A percentile compares a stretch with the other conserved stretches of the same genome.
Evolutionary conservation across 2,888 invertebrate species (phyloP).

Genomic region (Macrophya annulata): DNA sequence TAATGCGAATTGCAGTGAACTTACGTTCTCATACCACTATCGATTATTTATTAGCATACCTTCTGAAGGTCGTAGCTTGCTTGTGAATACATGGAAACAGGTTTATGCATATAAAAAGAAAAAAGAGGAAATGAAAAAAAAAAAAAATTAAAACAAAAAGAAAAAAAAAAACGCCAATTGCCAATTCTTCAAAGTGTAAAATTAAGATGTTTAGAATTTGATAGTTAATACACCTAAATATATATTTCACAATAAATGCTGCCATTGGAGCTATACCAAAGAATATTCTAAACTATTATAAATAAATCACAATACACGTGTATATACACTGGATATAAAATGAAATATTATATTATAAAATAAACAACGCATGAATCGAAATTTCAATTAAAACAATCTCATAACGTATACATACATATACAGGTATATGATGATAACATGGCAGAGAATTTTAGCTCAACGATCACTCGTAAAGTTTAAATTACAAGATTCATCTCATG

Average conservation of each 20-base stretch:
- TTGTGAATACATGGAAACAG: conserved; percentile 50
- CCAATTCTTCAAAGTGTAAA: conserved; percentile 59
- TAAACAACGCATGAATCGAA: conserved; percentile 62
- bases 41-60: conserved; percentile 18
- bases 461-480: conserved; percentile 37
- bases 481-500: conserved; percentile 45
- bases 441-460: conserved; percentile 40
- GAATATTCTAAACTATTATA: conserved; percentile 77
- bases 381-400: conserved; percentile 52
- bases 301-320: conserved; percentile 66
- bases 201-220: conserved; percentile 60
- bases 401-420: conserved; percentile 4
- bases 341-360: conserved; percentile 56
- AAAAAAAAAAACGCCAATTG: conserved; percentile 46
- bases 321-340: conserved; percentile 65
- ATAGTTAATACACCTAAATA: conserved; percentile 64
- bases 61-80: conserved; percentile 23
- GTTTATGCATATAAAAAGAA: conserved; percentile 42
- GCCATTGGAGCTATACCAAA: conserved; percentile 75
- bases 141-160: conserved; percentile 51
- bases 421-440: conserved; percentile 4
- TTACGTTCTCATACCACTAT: conserved; percentile 18
- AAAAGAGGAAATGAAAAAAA: conserved; percentile 53
- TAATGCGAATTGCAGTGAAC: neutral
- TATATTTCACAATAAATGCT: conserved; percentile 76